A percentile compares a stretch with the other conserved stretches of the same genome.
phyloP scores from a whole-genome alignment of 1,140 invertebrate genomes.

The Sitophilus oryzae region DNA sequence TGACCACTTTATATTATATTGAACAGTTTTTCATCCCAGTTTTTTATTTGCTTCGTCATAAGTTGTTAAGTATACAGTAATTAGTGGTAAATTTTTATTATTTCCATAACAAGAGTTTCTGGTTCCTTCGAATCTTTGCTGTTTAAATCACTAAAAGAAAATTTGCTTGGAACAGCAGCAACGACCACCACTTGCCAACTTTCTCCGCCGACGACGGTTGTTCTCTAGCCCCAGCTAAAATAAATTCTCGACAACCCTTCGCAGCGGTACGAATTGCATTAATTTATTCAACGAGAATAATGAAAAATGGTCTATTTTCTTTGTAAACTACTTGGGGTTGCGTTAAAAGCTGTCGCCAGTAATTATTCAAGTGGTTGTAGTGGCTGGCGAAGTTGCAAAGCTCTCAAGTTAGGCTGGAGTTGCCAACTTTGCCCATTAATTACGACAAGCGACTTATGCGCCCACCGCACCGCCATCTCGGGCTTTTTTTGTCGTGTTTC shows the following conservation, averaged over 20 bases:
- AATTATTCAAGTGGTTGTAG: conserved; percentile 41
- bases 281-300: conserved; percentile 29
- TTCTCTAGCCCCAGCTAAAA: conserved; percentile 1
- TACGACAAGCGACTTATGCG: conserved; percentile 35
- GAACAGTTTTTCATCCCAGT: too few species aligned
- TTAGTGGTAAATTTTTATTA: too few species aligned
- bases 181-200: background rate
- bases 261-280: conserved; percentile 22
- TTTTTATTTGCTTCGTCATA: too few species aligned
- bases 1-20: too few species aligned
- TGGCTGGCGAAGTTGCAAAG: conserved; percentile 37
- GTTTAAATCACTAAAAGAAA: too few species aligned
- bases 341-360: conserved; percentile 39
- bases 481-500: conserved; percentile 9
- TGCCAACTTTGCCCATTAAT: conserved; percentile 40
- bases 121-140: too few species aligned
- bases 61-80: too few species aligned
- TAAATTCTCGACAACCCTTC: conserved; percentile 5
- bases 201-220: background rate
- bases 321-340: conserved; percentile 37
- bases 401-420: conserved; percentile 37
- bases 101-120: too few species aligned
- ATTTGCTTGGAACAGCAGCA: background rate
- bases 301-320: conserved; percentile 39
- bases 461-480: conserved; percentile 8